Evolutionary conservation across 2,113 vertebrate species (phyloP).

Genomic region (Oncorhynchus nerka): DNA sequence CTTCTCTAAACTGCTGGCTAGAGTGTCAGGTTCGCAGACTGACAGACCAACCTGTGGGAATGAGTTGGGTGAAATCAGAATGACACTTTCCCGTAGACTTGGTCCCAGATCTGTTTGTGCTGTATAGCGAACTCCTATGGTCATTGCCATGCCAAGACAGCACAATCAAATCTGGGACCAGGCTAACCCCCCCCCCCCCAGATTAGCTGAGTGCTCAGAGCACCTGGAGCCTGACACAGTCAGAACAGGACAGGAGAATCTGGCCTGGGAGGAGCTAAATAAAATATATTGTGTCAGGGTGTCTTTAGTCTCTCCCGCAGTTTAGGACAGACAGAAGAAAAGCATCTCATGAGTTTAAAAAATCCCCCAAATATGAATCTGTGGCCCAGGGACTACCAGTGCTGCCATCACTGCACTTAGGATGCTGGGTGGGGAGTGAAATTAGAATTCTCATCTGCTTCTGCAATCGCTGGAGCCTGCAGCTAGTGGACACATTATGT

Average conservation of each 20-base stretch:
- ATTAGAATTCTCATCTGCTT: not conserved
- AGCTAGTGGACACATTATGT: constrained; percentile 36
- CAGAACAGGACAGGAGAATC: not conserved
- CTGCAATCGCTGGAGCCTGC: constrained; percentile 24
- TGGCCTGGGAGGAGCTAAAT: not conserved
- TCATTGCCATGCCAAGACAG: too few relatives aligned
- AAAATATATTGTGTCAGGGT: not conserved
- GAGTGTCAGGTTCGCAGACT: not conserved
- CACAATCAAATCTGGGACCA: too few relatives aligned
- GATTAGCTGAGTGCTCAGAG: not conserved
- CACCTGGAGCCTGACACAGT: not conserved
- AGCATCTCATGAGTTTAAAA: not conserved
- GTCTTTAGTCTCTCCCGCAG: not conserved
- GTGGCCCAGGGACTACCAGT: constrained; percentile 24
- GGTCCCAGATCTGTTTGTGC: too few relatives aligned
- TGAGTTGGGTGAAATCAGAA: not conserved
- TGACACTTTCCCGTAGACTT: not conserved
- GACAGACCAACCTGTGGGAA: not conserved
- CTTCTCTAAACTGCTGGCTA: constrained; percentile 41
- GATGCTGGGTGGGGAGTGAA: constrained; percentile 2
- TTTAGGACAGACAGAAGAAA: not conserved
- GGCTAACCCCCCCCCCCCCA: too few relatives aligned
- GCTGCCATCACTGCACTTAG: constrained; percentile 9
- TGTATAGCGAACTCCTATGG: too few relatives aligned
- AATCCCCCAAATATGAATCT: constrained; percentile 36